A percentile compares a stretch with the other conserved stretches of the same genome.
Conservation (phyloP, 1,140 invertebrate species). For the Batillaria attramentaria region DNA sequence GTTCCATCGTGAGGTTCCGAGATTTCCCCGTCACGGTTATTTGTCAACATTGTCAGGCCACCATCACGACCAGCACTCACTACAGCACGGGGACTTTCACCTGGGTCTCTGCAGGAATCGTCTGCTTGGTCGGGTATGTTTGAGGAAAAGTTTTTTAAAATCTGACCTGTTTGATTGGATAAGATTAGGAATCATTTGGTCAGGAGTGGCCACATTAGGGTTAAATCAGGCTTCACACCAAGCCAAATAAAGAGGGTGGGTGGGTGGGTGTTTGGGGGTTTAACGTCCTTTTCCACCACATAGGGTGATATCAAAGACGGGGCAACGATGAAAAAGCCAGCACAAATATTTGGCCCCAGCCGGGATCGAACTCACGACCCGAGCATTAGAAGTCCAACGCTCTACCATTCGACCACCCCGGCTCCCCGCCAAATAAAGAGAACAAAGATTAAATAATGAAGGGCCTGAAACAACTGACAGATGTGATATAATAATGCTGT, state of each 20-base stretch:
- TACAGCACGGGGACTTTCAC: constrained; percentile 17
- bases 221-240: neutral
- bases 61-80: constrained; percentile 22
- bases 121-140: constrained; percentile 16
- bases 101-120: constrained; percentile 6
- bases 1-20: neutral
- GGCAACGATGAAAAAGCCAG: no score
- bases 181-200: neutral
- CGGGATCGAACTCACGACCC: no score
- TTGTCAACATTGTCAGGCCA: constrained; percentile 24
- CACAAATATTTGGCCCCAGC: no score
- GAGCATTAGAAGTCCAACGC: no score
- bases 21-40: neutral
- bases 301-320: no score
- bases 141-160: neutral
- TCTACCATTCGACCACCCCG: no score
- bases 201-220: neutral
- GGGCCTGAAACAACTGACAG: no score
- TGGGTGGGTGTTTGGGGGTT: neutral
- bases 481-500: no score
- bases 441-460: no score
- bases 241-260: neutral
- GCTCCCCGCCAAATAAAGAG: no score
- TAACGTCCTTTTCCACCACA: no score
- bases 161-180: no score